Conservation (phyloP, 2,888 invertebrate genomes). For the Phyllotreta striolata region DNA sequence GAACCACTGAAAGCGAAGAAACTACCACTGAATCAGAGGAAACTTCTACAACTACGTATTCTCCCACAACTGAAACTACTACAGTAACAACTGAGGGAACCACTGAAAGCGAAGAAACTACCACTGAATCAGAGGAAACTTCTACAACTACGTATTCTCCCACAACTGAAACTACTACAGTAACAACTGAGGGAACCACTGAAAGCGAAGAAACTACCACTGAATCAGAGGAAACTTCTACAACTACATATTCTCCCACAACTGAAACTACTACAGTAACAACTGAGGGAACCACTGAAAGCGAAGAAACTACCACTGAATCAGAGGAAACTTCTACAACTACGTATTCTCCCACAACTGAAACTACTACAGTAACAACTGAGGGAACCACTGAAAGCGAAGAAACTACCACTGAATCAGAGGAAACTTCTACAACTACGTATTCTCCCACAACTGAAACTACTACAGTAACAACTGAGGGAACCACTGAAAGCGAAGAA, state of each 20-base stretch:
- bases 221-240: background rate
- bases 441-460: background rate
- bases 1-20: too few species aligned
- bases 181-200: constrained; percentile 8
- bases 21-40: background rate
- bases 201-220: background rate
- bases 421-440: background rate
- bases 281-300: constrained; percentile 1
- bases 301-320: background rate
- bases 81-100: background rate
- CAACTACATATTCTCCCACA: background rate
- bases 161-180: too few species aligned
- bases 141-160: too few species aligned
- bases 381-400: background rate
- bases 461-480: background rate
- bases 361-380: background rate
- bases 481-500: background rate
- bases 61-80: background rate
- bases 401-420: background rate
- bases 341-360: too few species aligned
- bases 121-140: constrained; percentile 4
- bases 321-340: too few species aligned
- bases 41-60: too few species aligned
- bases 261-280: constrained; percentile 7
- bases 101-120: background rate